A percentile compares a stretch with the other conserved stretches of the same genome.
phyloP scores from a whole-genome alignment of 1,140 invertebrate genomes.

The Lepidurus packardi region DNA sequence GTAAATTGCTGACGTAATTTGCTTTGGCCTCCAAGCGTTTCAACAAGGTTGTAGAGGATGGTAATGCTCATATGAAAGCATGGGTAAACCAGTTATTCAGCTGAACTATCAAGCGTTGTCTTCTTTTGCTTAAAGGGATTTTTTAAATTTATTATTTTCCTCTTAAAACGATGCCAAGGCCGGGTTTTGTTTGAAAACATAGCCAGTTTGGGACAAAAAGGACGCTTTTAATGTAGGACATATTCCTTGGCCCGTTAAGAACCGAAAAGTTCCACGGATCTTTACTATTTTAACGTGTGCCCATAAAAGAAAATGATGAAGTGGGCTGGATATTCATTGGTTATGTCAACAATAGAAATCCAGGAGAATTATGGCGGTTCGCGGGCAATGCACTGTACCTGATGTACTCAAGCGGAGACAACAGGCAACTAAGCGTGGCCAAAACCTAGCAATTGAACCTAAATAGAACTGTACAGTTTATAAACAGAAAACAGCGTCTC shows the following conservation, averaged over 20 bases:
- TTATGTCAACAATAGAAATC: not conserved
- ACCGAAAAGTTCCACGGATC: not conserved
- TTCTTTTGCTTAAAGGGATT: no score
- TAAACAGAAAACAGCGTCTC: not conserved
- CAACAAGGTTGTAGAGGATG: no score
- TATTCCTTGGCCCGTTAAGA: not conserved
- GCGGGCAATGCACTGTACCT: not conserved
- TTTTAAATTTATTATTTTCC: not conserved
- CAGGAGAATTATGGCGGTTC: not conserved
- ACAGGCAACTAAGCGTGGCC: not conserved
- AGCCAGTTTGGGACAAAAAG: not conserved
- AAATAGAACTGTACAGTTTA: not conserved
- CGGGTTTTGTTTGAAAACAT: not conserved
- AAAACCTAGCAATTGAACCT: no score
- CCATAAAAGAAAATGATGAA: not conserved
- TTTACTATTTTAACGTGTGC: not conserved
- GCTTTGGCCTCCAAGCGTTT: no score
- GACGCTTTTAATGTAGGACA: not conserved
- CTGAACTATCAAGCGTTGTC: no score
- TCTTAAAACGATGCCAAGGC: not conserved
- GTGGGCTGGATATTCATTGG: slow-evolving; percentile 15
- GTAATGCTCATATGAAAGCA: no score
- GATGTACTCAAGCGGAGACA: not conserved
- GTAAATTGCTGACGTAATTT: no score
- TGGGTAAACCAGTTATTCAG: no score